Base-by-base conservation (phyloP, 1,140 invertebrate genomes). In the Bombyx mandarina region DNA sequence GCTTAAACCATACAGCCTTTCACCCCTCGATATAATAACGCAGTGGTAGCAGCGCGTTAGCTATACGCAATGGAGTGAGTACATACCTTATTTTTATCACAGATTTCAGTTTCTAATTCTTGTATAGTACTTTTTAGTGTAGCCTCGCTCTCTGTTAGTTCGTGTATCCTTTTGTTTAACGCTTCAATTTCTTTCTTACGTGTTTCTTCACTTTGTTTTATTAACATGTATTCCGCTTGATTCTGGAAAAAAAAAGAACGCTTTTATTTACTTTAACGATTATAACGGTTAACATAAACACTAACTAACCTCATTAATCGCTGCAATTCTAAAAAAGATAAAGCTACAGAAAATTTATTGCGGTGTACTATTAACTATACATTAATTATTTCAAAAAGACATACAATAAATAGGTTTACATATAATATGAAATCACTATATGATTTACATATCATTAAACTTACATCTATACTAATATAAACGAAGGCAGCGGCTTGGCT, bases 21-120 rank as follows among this genome's bases (percentile, higher is more conserved):
- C 12, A 18, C 12, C 12, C 12, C 12, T 18, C 12, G 12, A 18
- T 18, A 18, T 18, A 18, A 18, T 18, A 18, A 18, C 12, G 12
- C 12, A 18, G 12, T 18, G 12, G 12, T 18, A 18, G 12, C 12
- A 18, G 12, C 12, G 12, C 12, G 12, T 18, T 18, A 18, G 12
- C 12, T 18, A 18, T 18, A 18, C 12, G 12, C 12, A 35, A 35
- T 6, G 26, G 6, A 44, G 8, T 12, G 6, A 44, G 8, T 12
- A 52, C 45, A 47, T 73, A 93, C 92, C 90, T 93, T 94, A 89
- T 93, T 94, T 89, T 93, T 94, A 76, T 96, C 95, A 60, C 88
- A 88, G 57, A 96, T 78, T 82, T 96, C 93, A 57, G 92, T 90
- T 80, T 96, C 93, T 63, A 95, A 79, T 65, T 92, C 90, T 63